These are phyloP conservation scores for Polymixis lichenea DNA, from an alignment of 2,888 invertebrate species.

Conservation along the genomic window DNA sequence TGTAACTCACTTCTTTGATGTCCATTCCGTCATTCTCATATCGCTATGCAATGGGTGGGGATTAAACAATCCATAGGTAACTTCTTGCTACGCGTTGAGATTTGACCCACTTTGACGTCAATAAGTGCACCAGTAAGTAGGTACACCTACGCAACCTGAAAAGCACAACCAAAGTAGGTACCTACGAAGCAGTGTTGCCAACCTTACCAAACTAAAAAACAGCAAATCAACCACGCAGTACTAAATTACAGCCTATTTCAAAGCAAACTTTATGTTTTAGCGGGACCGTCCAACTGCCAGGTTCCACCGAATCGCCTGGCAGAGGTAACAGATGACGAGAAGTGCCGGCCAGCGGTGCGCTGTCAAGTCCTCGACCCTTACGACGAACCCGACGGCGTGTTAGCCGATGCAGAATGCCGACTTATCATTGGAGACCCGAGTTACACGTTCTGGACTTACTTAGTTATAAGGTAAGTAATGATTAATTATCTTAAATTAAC, in stretches of 20 bases:
- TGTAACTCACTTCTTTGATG: neutral
- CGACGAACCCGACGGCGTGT: slow-evolving; percentile 91
- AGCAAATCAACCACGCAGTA: neutral
- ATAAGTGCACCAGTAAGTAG: no score
- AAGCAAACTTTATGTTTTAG: slow-evolving; percentile 65
- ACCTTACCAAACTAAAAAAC: no score
- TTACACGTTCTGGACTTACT: slow-evolving; percentile 93
- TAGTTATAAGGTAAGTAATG: slow-evolving; percentile 89
- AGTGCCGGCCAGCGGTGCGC: slow-evolving; percentile 92
- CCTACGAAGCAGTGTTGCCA: no score
- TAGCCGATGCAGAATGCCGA: slow-evolving; percentile 93
- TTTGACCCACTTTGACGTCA: neutral
- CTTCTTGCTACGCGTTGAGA: neutral
- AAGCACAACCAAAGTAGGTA: neutral
- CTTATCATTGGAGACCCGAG: slow-evolving; percentile 91
- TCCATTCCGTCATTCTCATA: neutral
- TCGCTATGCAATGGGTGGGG: neutral
- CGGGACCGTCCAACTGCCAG: slow-evolving; percentile 89
- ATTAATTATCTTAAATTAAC: neutral
- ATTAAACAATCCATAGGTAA: neutral
- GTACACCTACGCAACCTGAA: neutral
- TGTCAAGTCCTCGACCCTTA: slow-evolving; percentile 94
- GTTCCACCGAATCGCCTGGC: slow-evolving; percentile 89
- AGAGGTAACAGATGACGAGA: slow-evolving; percentile 79
- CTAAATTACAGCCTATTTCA: neutral